Base-by-base conservation (phyloP, 2,888 invertebrate genomes). In the Pristionchus arcanus region DNA sequence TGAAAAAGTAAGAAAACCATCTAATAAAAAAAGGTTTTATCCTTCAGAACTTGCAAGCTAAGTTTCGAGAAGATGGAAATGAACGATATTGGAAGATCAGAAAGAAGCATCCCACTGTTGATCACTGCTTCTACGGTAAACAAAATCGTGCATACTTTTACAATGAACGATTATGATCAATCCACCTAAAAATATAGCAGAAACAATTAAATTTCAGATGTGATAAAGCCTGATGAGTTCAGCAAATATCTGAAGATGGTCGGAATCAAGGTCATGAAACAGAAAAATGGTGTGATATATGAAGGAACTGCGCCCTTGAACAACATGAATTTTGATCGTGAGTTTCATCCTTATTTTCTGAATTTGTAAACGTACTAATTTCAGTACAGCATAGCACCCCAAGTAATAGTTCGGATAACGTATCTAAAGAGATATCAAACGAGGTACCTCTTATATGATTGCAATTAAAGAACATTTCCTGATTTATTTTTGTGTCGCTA, bases 41-140 rank as follows among this genome's bases (percentile, higher is more conserved):
- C 9, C 25, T 37, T 74, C 37, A 74, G 74, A 74, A 74, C 21
- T 21, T 53, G 28, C 49, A 81, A 53, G 49, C 81, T 28, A 81
- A 81, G 53, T 81, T 81, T 28, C 42, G 28, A 7, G 81, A 53
- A 28, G 81, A 81, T 28, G 42, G 81, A 28, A 81, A 15, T 9
- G 49, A 53, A 25, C 42, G 81, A 15, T 81, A 53, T 16, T 49
- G n/a, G 25, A 42, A 81, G n/a, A 81, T 81, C 21, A 25, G 81
- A 28, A 53, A 53, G 28, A 13, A 28, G 15, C n/a, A 81, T 28
- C 28, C 81, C 15, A n/a, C 9, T n/a, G 34, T 28, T 15, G 81
- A 81, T n/a, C 49, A 28, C 81, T 81, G 81, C 81, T 81, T 81
- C 21, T 81, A 53, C n/a, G 81, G 81, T 81, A 53, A 49, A 3